phyloP scores from a whole-genome alignment of 2,797 vertebrate genomes.

The Leptoclinus maculatus region DNA sequence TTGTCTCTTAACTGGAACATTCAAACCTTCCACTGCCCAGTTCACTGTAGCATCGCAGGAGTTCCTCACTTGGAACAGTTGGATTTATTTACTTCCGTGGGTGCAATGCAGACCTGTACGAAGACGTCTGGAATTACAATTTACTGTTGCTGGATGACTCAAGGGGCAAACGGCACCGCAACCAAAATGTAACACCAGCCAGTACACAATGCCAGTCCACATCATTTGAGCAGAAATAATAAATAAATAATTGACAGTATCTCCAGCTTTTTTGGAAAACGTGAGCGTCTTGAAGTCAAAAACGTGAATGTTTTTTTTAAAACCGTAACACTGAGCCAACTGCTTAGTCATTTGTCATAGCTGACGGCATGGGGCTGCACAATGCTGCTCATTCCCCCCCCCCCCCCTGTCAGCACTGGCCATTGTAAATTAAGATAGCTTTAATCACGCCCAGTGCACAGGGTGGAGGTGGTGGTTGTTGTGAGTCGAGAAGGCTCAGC shows the following conservation, averaged over 20 bases:
- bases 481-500: constrained; percentile 36
- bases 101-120: background rate
- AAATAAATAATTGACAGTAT: background rate
- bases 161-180: background rate
- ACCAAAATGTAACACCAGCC: background rate
- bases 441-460: constrained; percentile 60
- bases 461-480: constrained; percentile 33
- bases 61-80: background rate
- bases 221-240: background rate
- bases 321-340: background rate
- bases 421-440: constrained; percentile 61
- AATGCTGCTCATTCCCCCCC: constrained; percentile 44
- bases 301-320: constrained; percentile 1
- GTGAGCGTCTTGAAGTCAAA: background rate
- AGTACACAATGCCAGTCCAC: background rate
- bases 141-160: background rate
- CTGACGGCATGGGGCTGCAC: constrained; percentile 2
- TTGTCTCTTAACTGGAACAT: background rate
- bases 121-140: background rate
- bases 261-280: background rate
- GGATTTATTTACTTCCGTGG: background rate
- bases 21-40: background rate
- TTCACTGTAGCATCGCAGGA: background rate
- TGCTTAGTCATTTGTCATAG: constrained; percentile 28
- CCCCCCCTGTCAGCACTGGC: constrained; percentile 39